Conservation (phyloP, 2,797 vertebrate genomes). For the Taenioides sp. region DNA sequence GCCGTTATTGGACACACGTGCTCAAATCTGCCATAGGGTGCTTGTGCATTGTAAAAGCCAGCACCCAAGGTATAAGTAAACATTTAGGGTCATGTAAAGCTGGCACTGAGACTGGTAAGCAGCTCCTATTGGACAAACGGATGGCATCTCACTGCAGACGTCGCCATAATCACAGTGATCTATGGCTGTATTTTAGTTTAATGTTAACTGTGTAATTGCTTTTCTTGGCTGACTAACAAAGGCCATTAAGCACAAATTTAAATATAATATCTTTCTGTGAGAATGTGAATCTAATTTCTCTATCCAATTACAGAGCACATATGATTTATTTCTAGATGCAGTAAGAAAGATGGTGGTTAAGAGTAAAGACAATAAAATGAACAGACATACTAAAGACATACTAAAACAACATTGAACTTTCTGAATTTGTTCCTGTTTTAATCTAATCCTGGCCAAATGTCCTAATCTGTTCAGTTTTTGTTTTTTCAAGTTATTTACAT, state of each 20-base stretch:
- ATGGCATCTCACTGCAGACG: conserved; percentile 28
- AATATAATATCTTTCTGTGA: conserved; percentile 15
- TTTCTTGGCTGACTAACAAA: conserved; percentile 28
- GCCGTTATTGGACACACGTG: neutral
- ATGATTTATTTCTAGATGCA: conserved; percentile 5
- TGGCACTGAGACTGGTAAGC: conserved; percentile 11
- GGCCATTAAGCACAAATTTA: conserved; percentile 11
- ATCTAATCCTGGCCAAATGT: neutral
- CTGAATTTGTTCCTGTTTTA: neutral
- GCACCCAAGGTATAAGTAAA: conserved; percentile 18
- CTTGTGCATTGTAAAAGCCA: conserved; percentile 3
- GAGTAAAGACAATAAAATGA: neutral
- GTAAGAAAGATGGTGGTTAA: neutral
- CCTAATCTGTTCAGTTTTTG: neutral
- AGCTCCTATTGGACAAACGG: conserved; percentile 21
- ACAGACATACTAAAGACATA: neutral
- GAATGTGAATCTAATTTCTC: conserved; percentile 11
- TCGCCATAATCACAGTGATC: conserved; percentile 8
- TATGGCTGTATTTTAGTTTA: conserved; percentile 25
- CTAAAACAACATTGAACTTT: neutral
- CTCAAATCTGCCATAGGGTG: conserved; percentile 5
- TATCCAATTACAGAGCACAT: neutral
- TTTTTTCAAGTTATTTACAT: neutral
- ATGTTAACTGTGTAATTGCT: conserved; percentile 27
- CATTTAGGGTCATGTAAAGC: conserved; percentile 15